A percentile compares a stretch with the other conserved stretches of the same genome.
phyloP scores from a whole-genome alignment of 53 echinoderm and acorn worm genomes.

The Pentamera pediparva region DNA sequence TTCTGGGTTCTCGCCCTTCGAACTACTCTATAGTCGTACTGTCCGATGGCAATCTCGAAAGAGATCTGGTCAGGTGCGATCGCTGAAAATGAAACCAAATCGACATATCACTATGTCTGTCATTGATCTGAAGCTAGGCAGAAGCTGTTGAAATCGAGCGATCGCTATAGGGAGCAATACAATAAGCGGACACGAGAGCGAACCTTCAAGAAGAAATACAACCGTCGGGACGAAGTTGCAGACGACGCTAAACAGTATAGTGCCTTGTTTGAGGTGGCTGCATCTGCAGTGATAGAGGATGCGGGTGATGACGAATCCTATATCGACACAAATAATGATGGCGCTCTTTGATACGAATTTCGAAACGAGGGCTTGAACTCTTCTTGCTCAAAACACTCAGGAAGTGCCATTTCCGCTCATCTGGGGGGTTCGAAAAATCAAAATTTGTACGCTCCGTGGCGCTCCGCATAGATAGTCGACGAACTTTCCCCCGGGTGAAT shows the following conservation, averaged over 20 bases:
- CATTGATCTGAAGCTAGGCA: conserved; percentile 24
- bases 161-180: conserved; percentile 32
- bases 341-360: neutral
- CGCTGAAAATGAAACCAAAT: conserved; percentile 17
- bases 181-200: conserved; percentile 28
- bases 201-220: conserved; percentile 22
- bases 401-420: too few species aligned
- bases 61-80: conserved; percentile 44
- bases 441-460: too few species aligned
- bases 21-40: conserved; percentile 46
- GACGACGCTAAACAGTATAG: neutral
- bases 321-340: neutral
- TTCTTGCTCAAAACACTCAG: too few species aligned
- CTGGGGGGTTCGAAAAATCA: too few species aligned
- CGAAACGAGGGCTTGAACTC: too few species aligned
- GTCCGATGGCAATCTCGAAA: conserved; percentile 33
- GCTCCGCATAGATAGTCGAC: too few species aligned
- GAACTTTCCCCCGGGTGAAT: too few species aligned
- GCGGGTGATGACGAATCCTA: neutral
- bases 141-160: conserved; percentile 29
- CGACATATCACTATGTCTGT: conserved; percentile 33
- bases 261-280: neutral
- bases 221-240: neutral
- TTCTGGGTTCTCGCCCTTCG: conserved; percentile 45
- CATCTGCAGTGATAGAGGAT: neutral